Conservation (phyloP, 2,888 invertebrate species). For the Serripes groenlandicus region DNA sequence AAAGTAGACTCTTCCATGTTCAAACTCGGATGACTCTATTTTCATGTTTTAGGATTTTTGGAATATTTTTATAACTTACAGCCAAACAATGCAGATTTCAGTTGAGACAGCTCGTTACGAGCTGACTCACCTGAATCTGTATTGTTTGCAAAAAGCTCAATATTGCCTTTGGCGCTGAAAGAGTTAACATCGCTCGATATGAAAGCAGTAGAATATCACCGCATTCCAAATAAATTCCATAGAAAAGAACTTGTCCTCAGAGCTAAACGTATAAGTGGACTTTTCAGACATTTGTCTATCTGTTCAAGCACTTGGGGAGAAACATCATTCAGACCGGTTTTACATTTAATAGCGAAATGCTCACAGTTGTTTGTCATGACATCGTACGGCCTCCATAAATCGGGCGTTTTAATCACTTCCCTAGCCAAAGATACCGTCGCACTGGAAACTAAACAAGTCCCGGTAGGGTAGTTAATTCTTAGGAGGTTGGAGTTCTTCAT, state of each 20-base stretch:
- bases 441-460: conserved; percentile 18
- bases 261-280: background rate
- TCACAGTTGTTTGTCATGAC: conserved; percentile 46
- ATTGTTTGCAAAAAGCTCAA: too few relatives aligned
- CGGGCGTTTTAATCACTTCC: conserved; percentile 5
- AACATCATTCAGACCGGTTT: conserved; percentile 24
- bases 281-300: conserved; percentile 6
- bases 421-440: conserved; percentile 22
- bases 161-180: too few relatives aligned
- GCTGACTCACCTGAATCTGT: too few relatives aligned
- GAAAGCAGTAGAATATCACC: too few relatives aligned
- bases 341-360: conserved; percentile 53
- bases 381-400: conserved; percentile 26
- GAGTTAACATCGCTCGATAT: too few relatives aligned
- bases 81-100: too few relatives aligned
- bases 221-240: too few relatives aligned
- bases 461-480: conserved; percentile 31
- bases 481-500: background rate
- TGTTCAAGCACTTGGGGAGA: conserved; percentile 1
- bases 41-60: too few relatives aligned
- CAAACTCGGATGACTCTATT: too few relatives aligned
- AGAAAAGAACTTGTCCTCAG: background rate
- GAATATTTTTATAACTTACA: too few relatives aligned
- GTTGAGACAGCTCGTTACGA: too few relatives aligned
- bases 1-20: too few relatives aligned